Conservation (phyloP, 2,888 invertebrate species). For the Rhabditoides inermis region DNA sequence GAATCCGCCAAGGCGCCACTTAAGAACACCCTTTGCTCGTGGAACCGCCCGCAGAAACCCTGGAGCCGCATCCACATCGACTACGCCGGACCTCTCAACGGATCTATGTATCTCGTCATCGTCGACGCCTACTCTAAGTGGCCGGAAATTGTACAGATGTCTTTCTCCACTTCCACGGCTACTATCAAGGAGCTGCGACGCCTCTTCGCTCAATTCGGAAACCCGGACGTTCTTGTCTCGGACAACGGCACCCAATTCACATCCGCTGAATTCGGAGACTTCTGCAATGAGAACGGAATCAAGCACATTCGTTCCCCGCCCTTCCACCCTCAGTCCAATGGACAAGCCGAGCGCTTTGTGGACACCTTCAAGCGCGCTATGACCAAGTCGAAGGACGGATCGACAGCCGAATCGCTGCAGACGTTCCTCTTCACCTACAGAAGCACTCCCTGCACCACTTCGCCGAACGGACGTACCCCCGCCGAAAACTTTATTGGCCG, state of each 20-base stretch:
- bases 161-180: constrained; percentile 8
- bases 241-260: constrained; percentile 50
- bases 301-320: constrained; percentile 24
- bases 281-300: constrained; percentile 28
- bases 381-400: constrained; percentile 1
- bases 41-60: constrained; percentile 38
- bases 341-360: constrained; percentile 39
- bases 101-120: constrained; percentile 48
- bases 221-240: constrained; percentile 41
- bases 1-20: constrained; percentile 17
- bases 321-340: constrained; percentile 43
- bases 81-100: constrained; percentile 53
- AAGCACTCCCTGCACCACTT: constrained; percentile 6
- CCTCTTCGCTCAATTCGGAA: constrained; percentile 34
- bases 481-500: constrained; percentile 18
- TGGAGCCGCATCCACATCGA: constrained; percentile 55
- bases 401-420: constrained; percentile 5
- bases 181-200: constrained; percentile 22
- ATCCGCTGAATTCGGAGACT: constrained; percentile 28
- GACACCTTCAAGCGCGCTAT: constrained; percentile 25
- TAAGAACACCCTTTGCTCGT: constrained; percentile 34
- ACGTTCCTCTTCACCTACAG: constrained; percentile 12
- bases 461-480: constrained; percentile 5
- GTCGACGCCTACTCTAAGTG: constrained; percentile 55
- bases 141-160: constrained; percentile 48